These are phyloP conservation scores for Notiomystis cincta DNA, from an alignment of 2,113 vertebrate genomes.

Conservation along the genomic window DNA sequence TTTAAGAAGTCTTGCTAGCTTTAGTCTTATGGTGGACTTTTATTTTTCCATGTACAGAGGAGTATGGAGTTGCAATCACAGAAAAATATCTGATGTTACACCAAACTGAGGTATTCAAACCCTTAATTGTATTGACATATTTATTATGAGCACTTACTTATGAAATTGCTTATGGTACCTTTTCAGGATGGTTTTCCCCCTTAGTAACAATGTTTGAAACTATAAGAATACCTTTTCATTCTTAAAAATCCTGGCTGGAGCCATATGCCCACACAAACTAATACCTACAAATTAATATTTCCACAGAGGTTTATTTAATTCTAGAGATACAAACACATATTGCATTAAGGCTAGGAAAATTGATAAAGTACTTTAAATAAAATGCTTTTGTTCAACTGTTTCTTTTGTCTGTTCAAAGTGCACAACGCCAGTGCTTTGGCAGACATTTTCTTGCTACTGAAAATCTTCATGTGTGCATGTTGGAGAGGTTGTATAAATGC, in stretches of 20 bases:
- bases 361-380: neutral
- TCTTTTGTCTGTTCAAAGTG: neutral
- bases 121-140: neutral
- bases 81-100: neutral
- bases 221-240: neutral
- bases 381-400: neutral
- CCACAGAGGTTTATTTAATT: neutral
- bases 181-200: neutral
- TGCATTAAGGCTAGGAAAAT: neutral
- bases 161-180: neutral
- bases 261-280: neutral
- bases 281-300: neutral
- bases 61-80: neutral
- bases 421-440: neutral
- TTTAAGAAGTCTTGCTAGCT: neutral
- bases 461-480: neutral
- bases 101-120: neutral
- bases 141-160: neutral
- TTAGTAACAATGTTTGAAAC: neutral
- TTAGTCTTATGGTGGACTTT: neutral
- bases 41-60: neutral
- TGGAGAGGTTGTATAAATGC: neutral
- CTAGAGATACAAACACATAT: neutral
- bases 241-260: neutral
- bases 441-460: neutral